These are phyloP conservation scores for Apeltes quadracus DNA, from an alignment of 2,113 vertebrate genomes.

Conservation along the genomic window DNA sequence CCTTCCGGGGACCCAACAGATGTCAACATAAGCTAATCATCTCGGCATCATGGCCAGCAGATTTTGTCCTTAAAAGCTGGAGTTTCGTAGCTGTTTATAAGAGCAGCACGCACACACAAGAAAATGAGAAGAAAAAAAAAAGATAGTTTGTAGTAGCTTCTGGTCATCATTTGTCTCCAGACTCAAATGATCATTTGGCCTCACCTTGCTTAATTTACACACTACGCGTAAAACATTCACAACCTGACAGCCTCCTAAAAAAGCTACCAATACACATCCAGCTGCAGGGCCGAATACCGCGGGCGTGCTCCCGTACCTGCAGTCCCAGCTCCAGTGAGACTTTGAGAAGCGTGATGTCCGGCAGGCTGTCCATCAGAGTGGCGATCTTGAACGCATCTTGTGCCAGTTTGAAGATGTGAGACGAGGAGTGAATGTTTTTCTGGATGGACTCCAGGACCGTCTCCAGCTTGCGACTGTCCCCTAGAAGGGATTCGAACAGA, in stretches of 20 bases:
- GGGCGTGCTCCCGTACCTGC: constrained; percentile 82
- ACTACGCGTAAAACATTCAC: neutral
- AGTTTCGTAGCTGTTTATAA: neutral
- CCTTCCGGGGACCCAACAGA: neutral
- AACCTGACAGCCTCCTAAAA: neutral
- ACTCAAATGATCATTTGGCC: neutral
- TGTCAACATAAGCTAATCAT: neutral
- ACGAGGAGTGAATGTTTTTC: constrained; percentile 97
- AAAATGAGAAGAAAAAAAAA: no score
- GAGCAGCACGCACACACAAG: neutral
- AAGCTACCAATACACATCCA: neutral
- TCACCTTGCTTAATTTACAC: neutral
- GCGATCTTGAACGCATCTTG: constrained; percentile 99
- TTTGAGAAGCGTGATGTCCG: constrained; percentile 95
- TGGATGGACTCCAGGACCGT: constrained; percentile 98
- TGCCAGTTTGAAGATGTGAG: constrained; percentile 97
- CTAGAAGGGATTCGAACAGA: constrained; percentile 70
- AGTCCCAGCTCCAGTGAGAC: constrained; percentile 97
- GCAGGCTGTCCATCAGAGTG: constrained; percentile 92
- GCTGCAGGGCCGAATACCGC: neutral
- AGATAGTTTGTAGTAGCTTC: no score
- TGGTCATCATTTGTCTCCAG: neutral
- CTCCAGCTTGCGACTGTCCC: constrained; percentile 94
- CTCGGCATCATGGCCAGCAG: neutral
- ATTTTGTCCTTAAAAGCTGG: neutral